Percentiles rank a stretch among this genome's conserved stretches.
phyloP scores from a whole-genome alignment of 2,113 vertebrate genomes.

The Ahaetulla prasina region DNA sequence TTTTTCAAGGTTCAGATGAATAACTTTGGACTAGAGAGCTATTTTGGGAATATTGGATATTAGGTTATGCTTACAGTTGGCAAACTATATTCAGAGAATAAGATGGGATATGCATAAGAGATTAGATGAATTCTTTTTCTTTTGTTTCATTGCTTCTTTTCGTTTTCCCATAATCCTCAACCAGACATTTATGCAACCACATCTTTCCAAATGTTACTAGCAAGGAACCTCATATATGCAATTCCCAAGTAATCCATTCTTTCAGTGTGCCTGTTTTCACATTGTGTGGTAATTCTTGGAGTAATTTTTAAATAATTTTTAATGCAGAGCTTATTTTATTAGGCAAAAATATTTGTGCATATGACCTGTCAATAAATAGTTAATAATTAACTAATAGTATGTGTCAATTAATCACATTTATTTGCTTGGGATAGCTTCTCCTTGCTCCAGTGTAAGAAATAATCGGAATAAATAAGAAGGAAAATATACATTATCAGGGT shows the following conservation, averaged over 20 bases:
- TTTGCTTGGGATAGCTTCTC: not conserved
- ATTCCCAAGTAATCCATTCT: not conserved
- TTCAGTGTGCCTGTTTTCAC: not conserved
- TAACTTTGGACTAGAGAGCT: not conserved
- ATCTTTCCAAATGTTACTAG: not conserved
- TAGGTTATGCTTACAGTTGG: not conserved
- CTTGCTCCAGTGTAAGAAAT: not conserved
- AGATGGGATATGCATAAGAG: not conserved
- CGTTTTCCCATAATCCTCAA: not conserved
- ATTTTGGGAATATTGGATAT: not conserved
- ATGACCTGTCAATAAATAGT: not conserved
- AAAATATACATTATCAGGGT: not conserved
- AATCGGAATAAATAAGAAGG: not conserved
- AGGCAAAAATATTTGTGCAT: conserved; percentile 5
- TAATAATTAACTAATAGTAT: not conserved
- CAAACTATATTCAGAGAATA: not conserved
- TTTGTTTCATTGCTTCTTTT: not conserved
- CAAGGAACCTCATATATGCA: not conserved
- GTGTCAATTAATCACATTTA: not conserved
- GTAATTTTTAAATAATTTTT: conserved; percentile 9
- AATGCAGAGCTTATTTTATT: not conserved
- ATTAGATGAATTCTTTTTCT: not conserved
- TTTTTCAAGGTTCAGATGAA: not conserved
- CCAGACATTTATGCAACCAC: not conserved
- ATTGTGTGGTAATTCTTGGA: not conserved